Evolutionary conservation across 1,140 invertebrate genomes (phyloP), one percentile per base, ranked within the genome.

Genomic region (Cydia pomonella): DNA sequence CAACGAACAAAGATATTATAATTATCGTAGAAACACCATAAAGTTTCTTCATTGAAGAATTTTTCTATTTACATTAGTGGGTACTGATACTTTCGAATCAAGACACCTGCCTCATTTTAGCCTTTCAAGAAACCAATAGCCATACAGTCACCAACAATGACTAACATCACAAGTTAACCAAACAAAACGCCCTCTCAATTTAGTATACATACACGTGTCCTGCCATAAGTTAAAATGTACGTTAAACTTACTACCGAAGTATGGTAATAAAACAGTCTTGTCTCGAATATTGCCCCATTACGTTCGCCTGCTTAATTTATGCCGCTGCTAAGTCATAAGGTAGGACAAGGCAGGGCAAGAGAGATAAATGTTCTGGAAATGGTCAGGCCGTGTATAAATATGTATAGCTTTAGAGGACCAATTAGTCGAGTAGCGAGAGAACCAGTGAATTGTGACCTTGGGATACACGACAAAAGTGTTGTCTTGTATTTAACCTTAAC

Each of bases 211-310:
- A 69, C 64, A 69, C 64, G 33, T 69, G 64, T 69, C 18, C 64
- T 41, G 29, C 33, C 64, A 41, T 69, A 41, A 69, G 64, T 69
- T 69, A 69, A 69, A 69, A 69, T 69, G 64, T 69, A 69, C 64
- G 64, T 72, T 72, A 72, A 89, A 87, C 82, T 87, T 79, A 63
- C 62, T 72, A 76, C 64, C 83, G 73, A 88, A 88, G 82, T 86
- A 81, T 81, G 77, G 87, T 84, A 86, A 90, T 90, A 90, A 88
- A 90, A 86, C 85, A 85, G 77, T 74, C 82, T 88, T 88, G 88
- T 88, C 86, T 85, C 82, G 83, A 85, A 89, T 90, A 90, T 90
- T 90, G 83, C 88, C 86, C 82, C 84, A 89, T 90, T 88, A 87
- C 78, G 87, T 85, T 80, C 77, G 76, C 72, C 79, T 75, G 80